Base-by-base conservation (phyloP, 1,140 invertebrate species). In the Brachystomella parvula region DNA sequence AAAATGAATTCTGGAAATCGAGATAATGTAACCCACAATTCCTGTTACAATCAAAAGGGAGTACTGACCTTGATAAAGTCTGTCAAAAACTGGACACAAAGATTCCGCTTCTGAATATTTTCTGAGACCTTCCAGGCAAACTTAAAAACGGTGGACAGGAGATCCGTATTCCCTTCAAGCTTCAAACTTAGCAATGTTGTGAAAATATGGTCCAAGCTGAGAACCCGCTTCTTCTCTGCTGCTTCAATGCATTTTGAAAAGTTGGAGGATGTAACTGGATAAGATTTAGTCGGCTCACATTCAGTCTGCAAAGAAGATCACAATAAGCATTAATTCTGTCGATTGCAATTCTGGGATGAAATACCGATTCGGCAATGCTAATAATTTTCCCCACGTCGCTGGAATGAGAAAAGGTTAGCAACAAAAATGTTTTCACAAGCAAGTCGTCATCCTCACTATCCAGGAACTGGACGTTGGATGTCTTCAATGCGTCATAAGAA, bases 181-280 rank as follows among this genome's bases (percentile, higher is more conserved):
- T 63, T 30, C 32, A 70, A 29, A 3, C 35, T 66, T 2, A 49
- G 19, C 26, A 73, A 61, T 31, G 49, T 15, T 1, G 66, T 66
- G 3, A 70, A 39, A 53, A 73, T 32, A n/a, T 70, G 32, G 24
- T 70, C 71, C 17, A 70, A 35, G 56, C 61, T 64, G 24, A 70
- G 19, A 6, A 47, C 26, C 9, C 59, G 28, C 47, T 61, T 65
- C 30, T 44, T 66, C 29, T 56, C 32, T 15, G 68, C 60, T 1
- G 44, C 2, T 21, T 24, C 33, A 0, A 73, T 17, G 39, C 63
- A 65, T 2, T 66, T 64, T 19, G 6, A 21, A 35, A 73, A 68
- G 31, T 66, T 70, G 21, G 61, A 66, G 19, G 39, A 9, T 3
- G 47, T 64, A 12, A 68, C 39, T n/a, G 66, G 66, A 31, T 60